These are phyloP conservation scores for Natator depressus DNA, from an alignment of 2,113 vertebrate genomes.

Conservation along the genomic window DNA sequence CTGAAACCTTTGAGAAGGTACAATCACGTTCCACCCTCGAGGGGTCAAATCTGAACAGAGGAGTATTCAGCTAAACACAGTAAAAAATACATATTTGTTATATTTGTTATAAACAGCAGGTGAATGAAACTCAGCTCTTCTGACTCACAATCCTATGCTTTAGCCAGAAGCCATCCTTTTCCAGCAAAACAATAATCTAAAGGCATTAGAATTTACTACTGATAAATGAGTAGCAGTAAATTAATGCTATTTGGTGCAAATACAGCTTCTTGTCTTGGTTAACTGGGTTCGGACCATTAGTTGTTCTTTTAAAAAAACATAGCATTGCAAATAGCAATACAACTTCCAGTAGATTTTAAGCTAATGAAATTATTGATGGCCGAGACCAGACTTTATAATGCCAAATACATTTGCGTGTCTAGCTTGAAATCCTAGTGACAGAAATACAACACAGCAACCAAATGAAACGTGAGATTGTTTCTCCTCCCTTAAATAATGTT, in stretches of 20 bases:
- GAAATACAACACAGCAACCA: not conserved
- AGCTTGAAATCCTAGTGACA: not conserved
- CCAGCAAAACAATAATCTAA: not conserved
- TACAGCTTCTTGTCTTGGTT: not conserved
- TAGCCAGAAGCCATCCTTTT: not conserved
- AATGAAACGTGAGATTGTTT: not conserved
- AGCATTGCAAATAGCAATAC: not conserved
- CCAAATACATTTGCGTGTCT: not conserved
- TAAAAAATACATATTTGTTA: fast-evolving
- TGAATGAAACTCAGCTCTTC: not conserved
- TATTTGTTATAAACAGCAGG: not conserved
- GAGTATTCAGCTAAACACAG: not conserved
- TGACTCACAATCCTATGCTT: not conserved
- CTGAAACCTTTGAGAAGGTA: not conserved
- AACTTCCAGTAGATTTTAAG: not conserved
- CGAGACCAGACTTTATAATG: not conserved
- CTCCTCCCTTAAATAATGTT: not conserved
- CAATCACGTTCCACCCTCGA: not conserved
- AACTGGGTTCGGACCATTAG: not conserved
- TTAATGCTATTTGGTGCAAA: not conserved
- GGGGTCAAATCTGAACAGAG: not conserved
- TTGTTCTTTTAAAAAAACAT: not conserved
- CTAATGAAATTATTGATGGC: not conserved
- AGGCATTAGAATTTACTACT: not conserved
- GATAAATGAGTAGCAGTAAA: not conserved